phyloP scores from a whole-genome alignment of 2,113 vertebrate species.

The Pao palembangensis region DNA sequence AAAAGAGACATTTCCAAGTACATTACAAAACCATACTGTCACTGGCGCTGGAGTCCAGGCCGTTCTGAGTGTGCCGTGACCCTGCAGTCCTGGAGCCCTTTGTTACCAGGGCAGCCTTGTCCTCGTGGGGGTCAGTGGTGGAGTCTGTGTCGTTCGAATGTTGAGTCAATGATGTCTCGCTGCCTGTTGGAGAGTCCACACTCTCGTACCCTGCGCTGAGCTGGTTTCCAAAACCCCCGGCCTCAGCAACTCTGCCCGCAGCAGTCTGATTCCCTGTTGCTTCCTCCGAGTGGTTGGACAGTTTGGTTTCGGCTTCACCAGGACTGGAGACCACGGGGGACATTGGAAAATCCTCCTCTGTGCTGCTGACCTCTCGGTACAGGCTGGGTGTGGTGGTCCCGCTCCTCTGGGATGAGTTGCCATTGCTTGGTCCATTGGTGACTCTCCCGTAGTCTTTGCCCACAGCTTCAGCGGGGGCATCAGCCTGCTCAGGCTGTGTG shows the following conservation, averaged over 20 bases:
- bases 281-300: conserved; percentile 94
- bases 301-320: conserved; percentile 88
- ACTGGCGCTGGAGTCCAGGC: conserved; percentile 85
- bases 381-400: conserved; percentile 82
- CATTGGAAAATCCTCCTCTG: conserved; percentile 89
- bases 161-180: conserved; percentile 97
- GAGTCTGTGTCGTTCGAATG: conserved; percentile 99
- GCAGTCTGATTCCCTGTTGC: conserved; percentile 77
- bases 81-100: conserved; percentile 96
- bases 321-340: conserved; percentile 88
- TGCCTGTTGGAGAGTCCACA: conserved; percentile 99
- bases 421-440: conserved; percentile 94
- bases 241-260: conserved; percentile 83
- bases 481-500: conserved; percentile 76
- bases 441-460: conserved; percentile 91
- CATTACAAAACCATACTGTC: conserved; percentile 74
- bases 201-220: conserved; percentile 97
- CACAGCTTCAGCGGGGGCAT: conserved; percentile 61
- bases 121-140: conserved; percentile 93
- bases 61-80: conserved; percentile 93
- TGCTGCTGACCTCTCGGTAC: conserved; percentile 89
- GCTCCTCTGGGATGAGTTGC: conserved; percentile 86
- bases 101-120: conserved; percentile 85
- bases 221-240: conserved; percentile 85
- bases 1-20: conserved; percentile 61